Base-by-base conservation (phyloP, 2,113 vertebrate species). In the Dendrocopos noguchii region DNA sequence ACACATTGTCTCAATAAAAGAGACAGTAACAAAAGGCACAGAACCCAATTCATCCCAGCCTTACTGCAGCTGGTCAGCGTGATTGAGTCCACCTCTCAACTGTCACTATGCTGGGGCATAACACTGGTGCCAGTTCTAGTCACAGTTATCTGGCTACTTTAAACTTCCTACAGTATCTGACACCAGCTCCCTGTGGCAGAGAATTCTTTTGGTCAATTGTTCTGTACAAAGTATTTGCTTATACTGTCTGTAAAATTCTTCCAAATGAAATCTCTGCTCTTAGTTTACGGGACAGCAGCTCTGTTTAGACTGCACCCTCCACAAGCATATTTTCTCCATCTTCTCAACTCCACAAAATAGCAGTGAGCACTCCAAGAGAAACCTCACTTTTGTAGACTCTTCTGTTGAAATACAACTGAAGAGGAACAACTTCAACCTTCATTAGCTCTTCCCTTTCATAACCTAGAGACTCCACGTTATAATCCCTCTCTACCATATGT, bases 251-350 rank as follows among this genome's bases (percentile, higher is more conserved):
- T 39, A 56, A 76, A 81, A 83, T 15, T 66, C 34, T 53, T 61
- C 16, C 74, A 66, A 28, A 33, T n/a, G 27, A 74, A 68, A 65
- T 28, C 36, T 61, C 65, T 73, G 39, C 39, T 66, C 52, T 44
- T 9, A 13, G 5, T 46, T 44, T 42, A 73, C 4, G 34, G n/a
- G 34, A 56, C 22, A 74, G 31, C 12, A 39, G 39, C 28, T 90
- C 80, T 20, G 47, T 46, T 66, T 9, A 52, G 29, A 42, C 65
- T 29, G 24, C 36, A 24, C 34, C 53, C 18, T n/a, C 50, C 47
- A 29, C 10, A 12, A 10, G 15, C 0, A 0, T 20, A 25, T 65
- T 24, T 22, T 8, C 50, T 76, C 1, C 9, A 11, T 10, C 53
- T 46, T 60, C 63, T 73, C 64, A 75, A 10, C 57, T 71, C 63